phyloP scores from a whole-genome alignment of 2,113 vertebrate species.

The Sprattus sprattus region DNA sequence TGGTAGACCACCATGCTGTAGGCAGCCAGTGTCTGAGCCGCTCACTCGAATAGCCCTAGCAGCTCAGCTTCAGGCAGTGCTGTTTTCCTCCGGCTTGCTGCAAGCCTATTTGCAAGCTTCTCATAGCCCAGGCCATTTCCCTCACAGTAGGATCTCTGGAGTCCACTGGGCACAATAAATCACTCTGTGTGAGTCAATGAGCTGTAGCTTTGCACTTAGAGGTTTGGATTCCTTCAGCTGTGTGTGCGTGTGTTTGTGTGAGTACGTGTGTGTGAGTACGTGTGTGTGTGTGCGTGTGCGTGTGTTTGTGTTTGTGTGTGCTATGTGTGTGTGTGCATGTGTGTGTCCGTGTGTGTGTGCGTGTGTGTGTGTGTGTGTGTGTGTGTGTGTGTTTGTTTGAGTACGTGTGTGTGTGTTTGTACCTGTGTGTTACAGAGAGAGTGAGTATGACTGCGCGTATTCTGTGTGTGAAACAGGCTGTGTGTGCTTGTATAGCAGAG shows the following conservation, averaged over 20 bases:
- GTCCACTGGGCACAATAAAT: constrained; percentile 15
- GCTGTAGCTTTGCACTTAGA: neutral
- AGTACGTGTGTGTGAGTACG: neutral
- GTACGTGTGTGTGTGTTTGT: too few relatives aligned
- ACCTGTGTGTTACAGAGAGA: neutral
- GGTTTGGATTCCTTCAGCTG: neutral
- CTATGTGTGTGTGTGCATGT: too few relatives aligned
- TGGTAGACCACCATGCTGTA: constrained; percentile 1
- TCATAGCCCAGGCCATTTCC: constrained; percentile 1
- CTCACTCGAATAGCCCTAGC: neutral
- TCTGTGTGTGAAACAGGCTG: neutral
- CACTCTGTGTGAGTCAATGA: neutral
- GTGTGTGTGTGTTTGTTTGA: neutral
- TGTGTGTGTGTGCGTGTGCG: constrained; percentile 3
- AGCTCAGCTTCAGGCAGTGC: neutral
- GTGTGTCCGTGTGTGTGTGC: neutral
- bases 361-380: neutral
- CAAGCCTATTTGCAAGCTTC: neutral
- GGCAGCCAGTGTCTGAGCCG: neutral
- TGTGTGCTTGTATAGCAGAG: neutral
- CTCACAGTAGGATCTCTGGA: neutral
- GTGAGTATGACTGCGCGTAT: neutral
- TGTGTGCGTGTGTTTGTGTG: constrained; percentile 6
- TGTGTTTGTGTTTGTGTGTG: neutral
- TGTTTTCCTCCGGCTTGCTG: neutral